A percentile compares a stretch with the other conserved stretches of the same genome.
phyloP scores from a whole-genome alignment of 2,888 invertebrate species.

The Hedya salicella region DNA sequence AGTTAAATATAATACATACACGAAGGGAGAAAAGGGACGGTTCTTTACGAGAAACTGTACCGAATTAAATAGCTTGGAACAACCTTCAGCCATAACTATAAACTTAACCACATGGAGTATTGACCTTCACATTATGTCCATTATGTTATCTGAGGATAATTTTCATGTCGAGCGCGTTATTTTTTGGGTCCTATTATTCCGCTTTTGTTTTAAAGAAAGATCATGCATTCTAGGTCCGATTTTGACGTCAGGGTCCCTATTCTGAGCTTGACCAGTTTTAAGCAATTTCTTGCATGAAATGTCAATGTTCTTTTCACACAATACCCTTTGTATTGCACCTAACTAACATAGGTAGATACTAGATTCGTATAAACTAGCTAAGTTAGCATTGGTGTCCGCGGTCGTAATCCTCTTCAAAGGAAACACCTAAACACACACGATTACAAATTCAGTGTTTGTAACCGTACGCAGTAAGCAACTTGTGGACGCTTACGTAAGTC shows the following conservation, averaged over 20 bases:
- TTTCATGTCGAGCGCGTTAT: neutral
- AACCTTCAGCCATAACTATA: slow-evolving; percentile 10
- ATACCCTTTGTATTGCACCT: neutral
- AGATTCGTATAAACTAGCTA: slow-evolving; percentile 9
- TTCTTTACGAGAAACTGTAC: slow-evolving; percentile 11
- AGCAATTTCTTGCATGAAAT: slow-evolving; percentile 1
- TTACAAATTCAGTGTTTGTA: slow-evolving; percentile 40
- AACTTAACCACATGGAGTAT: slow-evolving; percentile 13
- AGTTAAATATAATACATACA: neutral
- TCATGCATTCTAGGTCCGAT: no score
- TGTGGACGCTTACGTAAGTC: slow-evolving; percentile 33
- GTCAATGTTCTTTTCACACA: slow-evolving; percentile 18
- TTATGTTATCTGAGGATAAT: neutral
- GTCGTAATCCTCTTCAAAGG: slow-evolving; percentile 21
- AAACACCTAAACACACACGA: slow-evolving; percentile 41
- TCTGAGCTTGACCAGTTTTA: slow-evolving; percentile 12
- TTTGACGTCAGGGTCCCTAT: neutral
- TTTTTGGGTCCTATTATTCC: no score
- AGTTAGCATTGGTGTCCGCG: slow-evolving; percentile 14
- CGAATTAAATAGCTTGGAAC: slow-evolving; percentile 9
- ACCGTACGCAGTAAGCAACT: slow-evolving; percentile 27
- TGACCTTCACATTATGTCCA: neutral
- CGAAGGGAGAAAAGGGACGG: neutral
- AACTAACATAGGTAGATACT: no score
- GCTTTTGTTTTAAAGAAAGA: no score